Evolutionary conservation across 1,140 invertebrate genomes (phyloP).

Genomic region (Anastrepha ludens): DNA sequence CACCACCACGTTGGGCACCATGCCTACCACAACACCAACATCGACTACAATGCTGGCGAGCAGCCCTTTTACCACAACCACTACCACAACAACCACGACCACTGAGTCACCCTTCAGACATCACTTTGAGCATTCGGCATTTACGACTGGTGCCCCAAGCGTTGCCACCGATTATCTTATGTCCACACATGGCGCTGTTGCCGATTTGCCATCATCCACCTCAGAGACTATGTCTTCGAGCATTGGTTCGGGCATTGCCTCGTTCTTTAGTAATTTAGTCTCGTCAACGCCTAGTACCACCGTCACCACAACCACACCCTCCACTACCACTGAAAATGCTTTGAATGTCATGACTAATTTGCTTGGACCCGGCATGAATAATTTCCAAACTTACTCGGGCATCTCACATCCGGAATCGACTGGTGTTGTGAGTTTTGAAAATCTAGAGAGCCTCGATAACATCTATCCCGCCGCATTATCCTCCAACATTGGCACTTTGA

Average conservation of each 20-base stretch:
- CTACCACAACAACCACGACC: conserved; percentile 62
- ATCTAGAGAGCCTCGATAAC: conserved; percentile 78
- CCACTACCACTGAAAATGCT: conserved; percentile 75
- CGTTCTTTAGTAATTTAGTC: conserved; percentile 60
- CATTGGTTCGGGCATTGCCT: conserved; percentile 60
- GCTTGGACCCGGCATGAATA: conserved; percentile 72
- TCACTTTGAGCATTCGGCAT: conserved; percentile 62
- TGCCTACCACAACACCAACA: conserved; percentile 73
- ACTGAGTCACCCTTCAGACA: conserved; percentile 64
- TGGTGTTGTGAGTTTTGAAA: conserved; percentile 72
- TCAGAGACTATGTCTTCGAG: conserved; percentile 15
- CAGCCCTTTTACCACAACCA: conserved; percentile 58
- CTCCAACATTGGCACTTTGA: conserved; percentile 77
- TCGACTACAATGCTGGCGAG: conserved; percentile 58
- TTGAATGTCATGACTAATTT: conserved; percentile 72
- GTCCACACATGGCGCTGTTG: conserved; percentile 60
- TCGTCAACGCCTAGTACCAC: conserved; percentile 58
- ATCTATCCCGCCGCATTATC: conserved; percentile 79
- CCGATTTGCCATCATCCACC: background rate
- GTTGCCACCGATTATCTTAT: conserved; percentile 53
- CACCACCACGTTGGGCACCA: conserved; percentile 75
- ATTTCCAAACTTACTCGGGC: conserved; percentile 71
- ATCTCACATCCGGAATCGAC: conserved; percentile 75
- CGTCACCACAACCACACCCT: conserved; percentile 71
- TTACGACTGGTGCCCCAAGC: conserved; percentile 60